These are phyloP conservation scores for Amphimedon queenslandica DNA, from an alignment of 37 sponge, comb jelly and placozoan species.

Conservation along the genomic window DNA sequence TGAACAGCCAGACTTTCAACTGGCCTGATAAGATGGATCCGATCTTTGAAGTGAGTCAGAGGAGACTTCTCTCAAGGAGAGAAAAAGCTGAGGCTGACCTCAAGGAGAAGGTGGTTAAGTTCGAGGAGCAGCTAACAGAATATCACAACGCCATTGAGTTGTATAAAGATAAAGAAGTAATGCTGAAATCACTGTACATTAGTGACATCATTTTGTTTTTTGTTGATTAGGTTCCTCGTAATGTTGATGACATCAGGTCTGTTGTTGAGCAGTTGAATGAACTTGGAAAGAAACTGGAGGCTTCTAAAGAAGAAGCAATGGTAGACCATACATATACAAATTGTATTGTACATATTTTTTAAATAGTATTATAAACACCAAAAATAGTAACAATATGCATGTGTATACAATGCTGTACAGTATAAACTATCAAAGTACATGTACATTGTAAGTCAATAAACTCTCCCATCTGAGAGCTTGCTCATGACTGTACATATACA, in stretches of 20 bases:
- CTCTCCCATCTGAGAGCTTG: no score
- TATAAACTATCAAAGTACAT: no score
- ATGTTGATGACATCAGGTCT: conserved; percentile 64
- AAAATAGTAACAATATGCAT: no score
- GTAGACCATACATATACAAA: conserved; percentile 24
- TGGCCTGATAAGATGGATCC: conserved; percentile 94
- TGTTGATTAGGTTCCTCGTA: conserved; percentile 26
- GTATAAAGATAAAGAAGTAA: conserved; percentile 60
- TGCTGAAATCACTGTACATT: background rate
- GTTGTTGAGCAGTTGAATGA: conserved; percentile 40
- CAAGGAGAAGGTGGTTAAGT: conserved; percentile 50
- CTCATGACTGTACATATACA: no score
- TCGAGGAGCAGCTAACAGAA: conserved; percentile 39
- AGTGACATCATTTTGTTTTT: background rate
- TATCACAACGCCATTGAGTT: conserved; percentile 57
- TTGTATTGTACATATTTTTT: no score
- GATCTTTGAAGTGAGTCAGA: conserved; percentile 86
- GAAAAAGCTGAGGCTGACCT: conserved; percentile 75
- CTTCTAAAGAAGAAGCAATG: conserved; percentile 68
- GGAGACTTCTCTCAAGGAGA: conserved; percentile 55
- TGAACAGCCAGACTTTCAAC: conserved; percentile 85
- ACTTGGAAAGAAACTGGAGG: conserved; percentile 50
- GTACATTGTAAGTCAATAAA: no score
- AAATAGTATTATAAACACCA: no score
- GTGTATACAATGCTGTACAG: no score